Conservation (phyloP, 2,888 invertebrate genomes). For the Deilephila elpenor region DNA sequence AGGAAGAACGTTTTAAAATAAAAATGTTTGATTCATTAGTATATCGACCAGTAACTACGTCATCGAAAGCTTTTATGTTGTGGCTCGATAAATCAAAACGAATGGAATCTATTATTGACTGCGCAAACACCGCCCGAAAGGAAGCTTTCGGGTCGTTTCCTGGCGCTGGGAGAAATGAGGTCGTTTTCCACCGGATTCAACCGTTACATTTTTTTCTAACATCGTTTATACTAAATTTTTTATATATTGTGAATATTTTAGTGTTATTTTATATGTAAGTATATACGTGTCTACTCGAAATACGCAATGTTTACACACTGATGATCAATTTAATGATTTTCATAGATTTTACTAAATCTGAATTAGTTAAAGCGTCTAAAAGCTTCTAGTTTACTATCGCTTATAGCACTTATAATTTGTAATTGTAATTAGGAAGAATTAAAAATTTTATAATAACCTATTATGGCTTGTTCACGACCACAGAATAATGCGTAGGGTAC, state of each 20-base stretch:
- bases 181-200: slow-evolving; percentile 50
- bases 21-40: neutral
- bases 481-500: neutral
- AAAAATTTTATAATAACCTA: slow-evolving; percentile 13
- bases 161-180: slow-evolving; percentile 77
- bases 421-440: slow-evolving; percentile 20
- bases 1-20: neutral
- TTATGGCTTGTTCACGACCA: slow-evolving; percentile 17
- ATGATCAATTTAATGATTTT: neutral
- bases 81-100: slow-evolving; percentile 64
- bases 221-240: slow-evolving; percentile 64
- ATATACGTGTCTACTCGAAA: neutral
- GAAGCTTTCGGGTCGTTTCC: slow-evolving; percentile 80
- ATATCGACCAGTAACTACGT: slow-evolving; percentile 40
- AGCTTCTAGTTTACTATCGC: too few species aligned
- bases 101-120: slow-evolving; percentile 79
- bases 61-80: slow-evolving; percentile 56
- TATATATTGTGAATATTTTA: slow-evolving; percentile 45
- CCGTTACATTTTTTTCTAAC: slow-evolving; percentile 73
- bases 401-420: slow-evolving; percentile 15
- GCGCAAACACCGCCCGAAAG: slow-evolving; percentile 74
- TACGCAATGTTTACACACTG: neutral
- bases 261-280: neutral
- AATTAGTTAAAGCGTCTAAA: too few species aligned
- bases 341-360: neutral